Evolutionary conservation across 2,797 vertebrate genomes (phyloP).

Genomic region (Platyrinchus mystaceus): DNA sequence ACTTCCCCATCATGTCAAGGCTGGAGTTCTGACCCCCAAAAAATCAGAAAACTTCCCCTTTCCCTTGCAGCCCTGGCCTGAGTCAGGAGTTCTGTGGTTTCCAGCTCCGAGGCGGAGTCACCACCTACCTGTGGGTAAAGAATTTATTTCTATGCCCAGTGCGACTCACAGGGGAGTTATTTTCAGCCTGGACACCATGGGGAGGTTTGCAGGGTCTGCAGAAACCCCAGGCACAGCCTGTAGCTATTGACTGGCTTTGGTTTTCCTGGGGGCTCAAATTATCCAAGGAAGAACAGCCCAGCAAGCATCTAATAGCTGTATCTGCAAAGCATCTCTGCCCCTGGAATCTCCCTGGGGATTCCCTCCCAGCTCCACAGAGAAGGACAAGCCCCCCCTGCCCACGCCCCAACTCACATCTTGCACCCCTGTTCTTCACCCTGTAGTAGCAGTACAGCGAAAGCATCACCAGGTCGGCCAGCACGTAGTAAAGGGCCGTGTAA

Average conservation of each 20-base stretch:
- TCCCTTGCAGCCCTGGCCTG: not conserved
- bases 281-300: not conserved
- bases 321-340: not conserved
- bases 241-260: not conserved
- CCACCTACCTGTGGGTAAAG: accelerated
- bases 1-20: not conserved
- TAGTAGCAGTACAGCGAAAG: constrained; percentile 86
- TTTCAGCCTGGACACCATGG: accelerated
- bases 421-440: constrained; percentile 70
- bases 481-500: constrained; percentile 93
- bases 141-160: not conserved
- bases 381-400: not conserved
- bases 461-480: constrained; percentile 88
- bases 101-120: not conserved
- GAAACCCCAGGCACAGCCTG: not conserved
- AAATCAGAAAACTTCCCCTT: not conserved
- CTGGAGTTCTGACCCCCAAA: accelerated
- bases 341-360: not conserved
- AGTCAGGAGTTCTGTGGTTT: not conserved
- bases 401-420: constrained; percentile 4
- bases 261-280: not conserved
- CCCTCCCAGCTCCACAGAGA: not conserved
- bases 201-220: not conserved
- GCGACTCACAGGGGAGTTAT: not conserved
- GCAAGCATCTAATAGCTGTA: too few species aligned